Conservation (phyloP, 2,888 invertebrate genomes). For the Tortricodes alternella region DNA sequence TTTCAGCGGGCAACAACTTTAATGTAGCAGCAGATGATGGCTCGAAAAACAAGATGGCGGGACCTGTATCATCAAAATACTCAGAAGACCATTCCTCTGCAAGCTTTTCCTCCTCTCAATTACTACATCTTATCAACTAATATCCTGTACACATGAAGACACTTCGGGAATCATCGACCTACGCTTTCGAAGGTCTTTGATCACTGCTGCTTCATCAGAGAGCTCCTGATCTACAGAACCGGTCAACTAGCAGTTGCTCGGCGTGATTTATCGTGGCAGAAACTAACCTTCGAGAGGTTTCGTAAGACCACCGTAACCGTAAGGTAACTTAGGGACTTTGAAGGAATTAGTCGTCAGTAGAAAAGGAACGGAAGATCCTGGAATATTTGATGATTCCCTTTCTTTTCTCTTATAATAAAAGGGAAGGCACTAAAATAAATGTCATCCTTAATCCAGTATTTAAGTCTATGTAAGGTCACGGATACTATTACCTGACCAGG, state of each 20-base stretch:
- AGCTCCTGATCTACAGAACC: neutral
- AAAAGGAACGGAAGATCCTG: too few species aligned
- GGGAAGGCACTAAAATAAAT: too few species aligned
- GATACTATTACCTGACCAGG: too few species aligned
- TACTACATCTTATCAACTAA: neutral
- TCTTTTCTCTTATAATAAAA: too few species aligned
- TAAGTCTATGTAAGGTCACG: too few species aligned
- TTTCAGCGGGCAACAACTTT: conserved; percentile 4
- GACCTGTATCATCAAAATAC: neutral
- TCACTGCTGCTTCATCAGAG: neutral
- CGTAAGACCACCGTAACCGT: too few species aligned
- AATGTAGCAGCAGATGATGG: neutral
- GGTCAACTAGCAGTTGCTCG: neutral
- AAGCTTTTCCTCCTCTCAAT: neutral
- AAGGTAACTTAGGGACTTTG: too few species aligned
- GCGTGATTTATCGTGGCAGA: neutral
- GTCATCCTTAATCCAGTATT: too few species aligned
- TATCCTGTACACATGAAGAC: neutral
- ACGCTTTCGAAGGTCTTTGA: neutral
- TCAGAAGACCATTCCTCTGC: neutral
- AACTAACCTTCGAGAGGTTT: too few species aligned
- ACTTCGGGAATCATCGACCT: neutral
- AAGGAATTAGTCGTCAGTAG: too few species aligned
- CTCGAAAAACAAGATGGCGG: neutral
- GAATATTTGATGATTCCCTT: too few species aligned